Evolutionary conservation across 2,113 vertebrate genomes (phyloP), one percentile per base, ranked within the genome.

Genomic region (Psettodes erumei): DNA sequence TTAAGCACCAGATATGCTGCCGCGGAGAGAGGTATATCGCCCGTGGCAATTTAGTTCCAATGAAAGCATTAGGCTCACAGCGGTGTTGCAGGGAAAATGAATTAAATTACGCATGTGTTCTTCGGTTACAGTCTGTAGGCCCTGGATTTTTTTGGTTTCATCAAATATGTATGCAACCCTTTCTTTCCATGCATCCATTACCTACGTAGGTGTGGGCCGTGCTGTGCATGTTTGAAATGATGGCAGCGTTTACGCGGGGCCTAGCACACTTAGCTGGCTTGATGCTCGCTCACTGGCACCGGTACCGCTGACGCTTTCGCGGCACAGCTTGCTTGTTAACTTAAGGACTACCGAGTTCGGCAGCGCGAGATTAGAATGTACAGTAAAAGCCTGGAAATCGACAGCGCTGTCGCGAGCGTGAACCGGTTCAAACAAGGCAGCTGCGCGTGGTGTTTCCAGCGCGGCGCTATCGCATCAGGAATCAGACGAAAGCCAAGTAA

Each of bases 91-190:
- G 27, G 42, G 76, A 56, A 61, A 73, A 76, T 56, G 66, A 83
- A 88, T 75, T 79, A 25, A 71, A 80, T 89, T 81, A 75, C 74
- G 71, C 19, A 47, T n/a, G 4, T 83, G 54, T 71, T 71, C 25
- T 58, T 65, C 30, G 72, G 37, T 58, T 63, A 55, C 13, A 33
- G 42, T 63, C 53, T 53, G 35, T 27, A 45, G 56, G 60, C 33
- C 19, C 33, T 74, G 59, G n/a, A n/a, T 76, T 60, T 77, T 76
- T 77, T 84, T 79, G 62, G 77, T 82, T 79, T 77, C 71, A 89
- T 87, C 43, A 77, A 86, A 89, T 88, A 87, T 91, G 87, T 84
- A 90, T 84, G 32, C 56, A 80, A 73, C 21, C 28, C 71, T 8
- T 73, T 87, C 66, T 72, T 86, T 74, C 71, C 9, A 11, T 47